phyloP scores from a whole-genome alignment of 1,140 invertebrate genomes.

The Hycleus cichorii region DNA sequence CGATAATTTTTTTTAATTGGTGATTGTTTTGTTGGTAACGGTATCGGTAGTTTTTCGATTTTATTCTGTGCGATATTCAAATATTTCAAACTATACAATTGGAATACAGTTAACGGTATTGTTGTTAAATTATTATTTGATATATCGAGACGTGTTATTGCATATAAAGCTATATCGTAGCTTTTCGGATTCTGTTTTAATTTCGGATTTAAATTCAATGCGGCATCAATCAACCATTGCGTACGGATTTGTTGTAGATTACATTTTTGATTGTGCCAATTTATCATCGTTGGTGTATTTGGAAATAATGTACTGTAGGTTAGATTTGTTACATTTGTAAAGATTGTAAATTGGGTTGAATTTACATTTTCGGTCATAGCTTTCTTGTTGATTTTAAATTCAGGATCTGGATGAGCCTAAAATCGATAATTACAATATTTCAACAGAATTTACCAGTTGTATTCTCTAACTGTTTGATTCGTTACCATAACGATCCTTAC shows the following conservation, averaged over 20 bases:
- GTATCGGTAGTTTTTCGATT: constrained; percentile 61
- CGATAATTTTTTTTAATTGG: constrained; percentile 30
- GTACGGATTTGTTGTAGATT: constrained; percentile 59
- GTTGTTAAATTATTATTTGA: constrained; percentile 81
- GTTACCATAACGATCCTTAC: no score
- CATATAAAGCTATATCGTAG: constrained; percentile 68
- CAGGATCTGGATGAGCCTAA: constrained; percentile 67
- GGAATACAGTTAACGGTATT: constrained; percentile 76
- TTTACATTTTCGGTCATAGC: constrained; percentile 62
- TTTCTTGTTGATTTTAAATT: constrained; percentile 83
- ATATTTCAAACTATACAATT: constrained; percentile 69
- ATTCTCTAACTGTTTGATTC: no score
- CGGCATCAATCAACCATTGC: constrained; percentile 80
- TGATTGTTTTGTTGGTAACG: constrained; percentile 34
- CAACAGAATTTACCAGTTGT: no score
- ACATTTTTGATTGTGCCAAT: constrained; percentile 85
- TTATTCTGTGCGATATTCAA: constrained; percentile 85
- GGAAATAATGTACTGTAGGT: constrained; percentile 79
- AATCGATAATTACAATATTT: no score
- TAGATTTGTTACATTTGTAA: constrained; percentile 56
- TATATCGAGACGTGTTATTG: constrained; percentile 90
- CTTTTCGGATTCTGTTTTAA: constrained; percentile 63
- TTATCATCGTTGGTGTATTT: constrained; percentile 81
- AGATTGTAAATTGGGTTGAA: constrained; percentile 46
- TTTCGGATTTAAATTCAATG: constrained; percentile 76